Conservation (phyloP, 1,140 invertebrate species). For the Lepeophtheirus salmonis region DNA sequence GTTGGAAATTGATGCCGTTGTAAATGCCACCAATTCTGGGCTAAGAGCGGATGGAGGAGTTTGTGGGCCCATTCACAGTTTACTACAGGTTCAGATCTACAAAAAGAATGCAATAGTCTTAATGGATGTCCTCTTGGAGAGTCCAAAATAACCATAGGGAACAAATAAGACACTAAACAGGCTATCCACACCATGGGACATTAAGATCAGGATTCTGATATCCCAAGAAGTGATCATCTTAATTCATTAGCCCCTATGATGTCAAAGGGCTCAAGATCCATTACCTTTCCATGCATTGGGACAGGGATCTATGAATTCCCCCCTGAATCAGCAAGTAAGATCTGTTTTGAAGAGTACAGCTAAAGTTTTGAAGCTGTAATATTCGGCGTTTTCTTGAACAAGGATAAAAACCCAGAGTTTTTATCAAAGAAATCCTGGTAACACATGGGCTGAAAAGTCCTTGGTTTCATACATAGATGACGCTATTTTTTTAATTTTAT, state of each 20-base stretch:
- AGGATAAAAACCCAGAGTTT: too few species aligned
- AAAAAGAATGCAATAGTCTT: conserved; percentile 48
- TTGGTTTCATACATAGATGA: too few species aligned
- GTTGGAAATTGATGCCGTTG: conserved; percentile 70
- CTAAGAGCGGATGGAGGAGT: conserved; percentile 67
- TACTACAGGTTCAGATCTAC: conserved; percentile 44
- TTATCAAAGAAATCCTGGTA: too few species aligned
- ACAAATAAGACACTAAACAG: conserved; percentile 53
- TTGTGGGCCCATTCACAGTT: conserved; percentile 63
- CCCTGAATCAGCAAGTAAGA: too few species aligned
- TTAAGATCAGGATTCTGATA: conserved; percentile 42
- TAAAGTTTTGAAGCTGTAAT: too few species aligned
- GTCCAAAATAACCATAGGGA: conserved; percentile 60
- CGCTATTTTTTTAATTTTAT: too few species aligned
- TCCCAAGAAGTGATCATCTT: conserved; percentile 45
- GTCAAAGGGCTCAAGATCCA: conserved; percentile 40
- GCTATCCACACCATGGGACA: conserved; percentile 67
- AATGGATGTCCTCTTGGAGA: conserved; percentile 52
- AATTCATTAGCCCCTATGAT: conserved; percentile 39
- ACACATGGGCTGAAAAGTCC: too few species aligned
- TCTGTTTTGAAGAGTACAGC: too few species aligned
- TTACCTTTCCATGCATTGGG: too few species aligned
- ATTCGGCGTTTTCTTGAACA: too few species aligned
- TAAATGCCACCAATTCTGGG: conserved; percentile 68
- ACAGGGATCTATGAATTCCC: too few species aligned